phyloP scores from a whole-genome alignment of 2,113 vertebrate species.

The Electrona antarctica region DNA sequence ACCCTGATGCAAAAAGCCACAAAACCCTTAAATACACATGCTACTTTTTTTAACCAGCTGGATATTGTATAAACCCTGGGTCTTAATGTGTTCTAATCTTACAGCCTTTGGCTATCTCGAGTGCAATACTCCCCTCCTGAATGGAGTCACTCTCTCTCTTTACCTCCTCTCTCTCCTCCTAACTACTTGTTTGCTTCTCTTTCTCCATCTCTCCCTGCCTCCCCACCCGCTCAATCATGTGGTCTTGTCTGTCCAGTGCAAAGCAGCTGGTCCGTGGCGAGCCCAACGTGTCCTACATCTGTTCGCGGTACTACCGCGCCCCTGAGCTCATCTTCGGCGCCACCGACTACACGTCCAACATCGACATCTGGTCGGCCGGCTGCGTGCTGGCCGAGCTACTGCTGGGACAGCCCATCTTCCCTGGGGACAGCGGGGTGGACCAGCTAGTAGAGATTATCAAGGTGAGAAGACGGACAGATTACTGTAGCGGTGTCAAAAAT shows the following conservation, averaged over 20 bases:
- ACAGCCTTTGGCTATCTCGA: too few species aligned
- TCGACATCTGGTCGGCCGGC: slow-evolving; percentile 94
- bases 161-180: neutral
- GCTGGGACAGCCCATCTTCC: slow-evolving; percentile 92
- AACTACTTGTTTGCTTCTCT: neutral
- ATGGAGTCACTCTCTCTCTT: neutral
- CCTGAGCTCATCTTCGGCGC: slow-evolving; percentile 95
- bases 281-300: slow-evolving; percentile 95
- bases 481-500: too few species aligned
- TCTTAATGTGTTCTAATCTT: too few species aligned
- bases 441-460: slow-evolving; percentile 96
- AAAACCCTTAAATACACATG: too few species aligned
- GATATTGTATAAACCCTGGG: too few species aligned
- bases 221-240: slow-evolving; percentile 9
- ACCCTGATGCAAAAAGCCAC: too few species aligned
- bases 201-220: slow-evolving; percentile 6
- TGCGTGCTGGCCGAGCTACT: slow-evolving; percentile 91
- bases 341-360: slow-evolving; percentile 93
- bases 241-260: slow-evolving; percentile 75
- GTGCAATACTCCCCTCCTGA: neutral
- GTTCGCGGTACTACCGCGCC: slow-evolving; percentile 94
- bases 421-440: slow-evolving; percentile 92
- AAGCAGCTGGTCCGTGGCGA: slow-evolving; percentile 92
- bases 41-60: too few species aligned
- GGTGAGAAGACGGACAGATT: slow-evolving; percentile 66